Conservation (phyloP, 2,113 vertebrate genomes). For the Brachypodius melanocephalos region DNA sequence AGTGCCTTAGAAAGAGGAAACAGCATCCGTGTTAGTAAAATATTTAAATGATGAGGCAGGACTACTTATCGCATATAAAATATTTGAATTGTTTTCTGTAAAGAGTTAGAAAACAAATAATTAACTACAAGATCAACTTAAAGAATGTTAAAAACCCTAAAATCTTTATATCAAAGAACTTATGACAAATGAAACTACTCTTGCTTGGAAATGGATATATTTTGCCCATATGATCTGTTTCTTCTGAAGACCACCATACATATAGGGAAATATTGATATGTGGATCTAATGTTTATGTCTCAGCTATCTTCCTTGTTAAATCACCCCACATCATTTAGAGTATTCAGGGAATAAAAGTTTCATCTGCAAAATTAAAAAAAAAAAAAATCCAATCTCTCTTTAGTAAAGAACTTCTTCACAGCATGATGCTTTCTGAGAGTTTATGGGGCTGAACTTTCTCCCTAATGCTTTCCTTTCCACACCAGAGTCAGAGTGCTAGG, state of each 20-base stretch:
- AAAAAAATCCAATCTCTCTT: not conserved
- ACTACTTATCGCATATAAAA: not conserved
- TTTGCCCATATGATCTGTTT: not conserved
- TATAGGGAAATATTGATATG: not conserved
- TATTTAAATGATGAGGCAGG: not conserved
- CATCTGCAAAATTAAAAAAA: not conserved
- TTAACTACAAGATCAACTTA: not conserved
- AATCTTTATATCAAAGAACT: not conserved
- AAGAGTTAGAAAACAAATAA: not conserved
- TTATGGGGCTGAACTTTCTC: not conserved
- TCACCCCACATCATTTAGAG: accelerated
- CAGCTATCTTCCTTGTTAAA: not conserved
- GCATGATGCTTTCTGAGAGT: not conserved
- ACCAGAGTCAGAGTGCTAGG: not conserved
- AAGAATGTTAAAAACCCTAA: accelerated
- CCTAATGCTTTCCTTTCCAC: not conserved
- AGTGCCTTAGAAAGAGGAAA: not conserved
- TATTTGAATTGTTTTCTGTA: not conserved
- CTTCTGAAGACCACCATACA: not conserved
- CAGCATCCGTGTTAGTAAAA: not conserved
- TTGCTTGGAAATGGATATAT: not conserved
- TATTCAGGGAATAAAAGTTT: not conserved
- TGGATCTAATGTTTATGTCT: not conserved
- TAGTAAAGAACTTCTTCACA: not conserved
- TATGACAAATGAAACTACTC: not conserved